Conservation (phyloP, 2,113 vertebrate genomes). For the Propithecus coquereli region DNA sequence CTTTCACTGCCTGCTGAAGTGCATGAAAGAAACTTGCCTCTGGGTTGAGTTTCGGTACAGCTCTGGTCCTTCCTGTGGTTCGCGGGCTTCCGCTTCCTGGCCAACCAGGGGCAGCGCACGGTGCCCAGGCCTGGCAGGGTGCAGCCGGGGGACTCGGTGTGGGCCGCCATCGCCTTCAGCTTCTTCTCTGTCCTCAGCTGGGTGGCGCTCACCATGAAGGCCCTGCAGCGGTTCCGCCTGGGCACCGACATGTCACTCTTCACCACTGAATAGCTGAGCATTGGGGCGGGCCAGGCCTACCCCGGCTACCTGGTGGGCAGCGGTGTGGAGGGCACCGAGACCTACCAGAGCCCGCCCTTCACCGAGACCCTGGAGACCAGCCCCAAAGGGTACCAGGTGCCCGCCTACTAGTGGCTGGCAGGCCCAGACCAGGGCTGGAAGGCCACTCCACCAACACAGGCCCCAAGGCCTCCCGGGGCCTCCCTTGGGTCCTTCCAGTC, state of each 20-base stretch:
- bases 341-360: constrained; percentile 97
- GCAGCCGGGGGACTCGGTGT: too few relatives aligned
- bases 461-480: constrained; percentile 10
- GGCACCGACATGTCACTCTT: constrained; percentile 98
- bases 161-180: too few relatives aligned
- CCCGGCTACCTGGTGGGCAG: constrained; percentile 90
- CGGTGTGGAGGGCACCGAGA: constrained; percentile 89
- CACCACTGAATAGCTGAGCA: constrained; percentile 91
- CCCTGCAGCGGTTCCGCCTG: constrained; percentile 92
- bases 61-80: too few relatives aligned
- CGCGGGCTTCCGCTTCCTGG: too few relatives aligned
- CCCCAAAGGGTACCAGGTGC: constrained; percentile 95
- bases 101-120: too few relatives aligned
- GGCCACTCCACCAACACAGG: neutral
- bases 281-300: constrained; percentile 85
- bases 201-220: too few relatives aligned
- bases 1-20: too few relatives aligned
- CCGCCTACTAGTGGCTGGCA: constrained; percentile 89
- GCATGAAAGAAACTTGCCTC: too few relatives aligned
- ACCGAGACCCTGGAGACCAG: constrained; percentile 91
- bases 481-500: neutral
- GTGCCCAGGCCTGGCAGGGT: too few relatives aligned
- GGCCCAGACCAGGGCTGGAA: neutral
- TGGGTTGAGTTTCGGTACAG: too few relatives aligned
- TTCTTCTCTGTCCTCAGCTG: too few relatives aligned